These are phyloP conservation scores for Subanguina moxae DNA, from an alignment of 1,140 invertebrate species.

Conservation along the genomic window DNA sequence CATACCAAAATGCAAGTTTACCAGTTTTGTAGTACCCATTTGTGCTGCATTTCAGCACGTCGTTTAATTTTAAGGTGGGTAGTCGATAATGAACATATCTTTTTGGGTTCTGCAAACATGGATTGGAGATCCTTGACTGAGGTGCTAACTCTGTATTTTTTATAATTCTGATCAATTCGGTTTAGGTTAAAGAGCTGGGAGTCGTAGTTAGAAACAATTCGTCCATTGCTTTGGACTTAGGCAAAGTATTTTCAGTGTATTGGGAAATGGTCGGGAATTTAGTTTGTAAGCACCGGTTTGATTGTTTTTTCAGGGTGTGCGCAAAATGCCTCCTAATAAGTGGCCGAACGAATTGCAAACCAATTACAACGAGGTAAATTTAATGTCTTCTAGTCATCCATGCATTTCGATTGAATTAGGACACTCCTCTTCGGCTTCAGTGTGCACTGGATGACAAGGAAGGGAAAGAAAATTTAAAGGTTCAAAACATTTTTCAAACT, in stretches of 20 bases:
- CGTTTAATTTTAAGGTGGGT: conserved; percentile 63
- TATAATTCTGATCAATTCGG: neutral
- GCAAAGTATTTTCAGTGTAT: conserved; percentile 66
- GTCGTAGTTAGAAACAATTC: conserved; percentile 3
- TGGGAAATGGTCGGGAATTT: conserved; percentile 71
- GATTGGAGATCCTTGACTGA: conserved; percentile 91
- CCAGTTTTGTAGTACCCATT: too few relatives aligned
- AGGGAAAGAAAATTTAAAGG: too few relatives aligned
- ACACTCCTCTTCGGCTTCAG: too few relatives aligned
- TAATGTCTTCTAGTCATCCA: too few relatives aligned
- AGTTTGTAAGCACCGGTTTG: too few relatives aligned
- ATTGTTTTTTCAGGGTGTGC: conserved; percentile 56
- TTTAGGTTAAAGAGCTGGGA: conserved; percentile 15
- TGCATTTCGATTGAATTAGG: too few relatives aligned
- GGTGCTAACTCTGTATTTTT: conserved; percentile 60
- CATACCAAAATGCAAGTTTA: conserved; percentile 77
- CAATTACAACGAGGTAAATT: conserved; percentile 63
- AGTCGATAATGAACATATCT: conserved; percentile 69
- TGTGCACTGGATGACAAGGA: too few relatives aligned
- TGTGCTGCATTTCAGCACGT: too few relatives aligned
- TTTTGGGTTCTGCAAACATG: conserved; percentile 67
- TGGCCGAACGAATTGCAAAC: conserved; percentile 76
- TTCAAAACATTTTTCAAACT: too few relatives aligned
- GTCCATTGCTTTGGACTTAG: neutral
- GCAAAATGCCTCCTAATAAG: conserved; percentile 67